Percentiles rank a stretch among this genome's conserved stretches.
phyloP scores from a whole-genome alignment of 2,797 vertebrate genomes.

The Bovichtus diacanthus region DNA sequence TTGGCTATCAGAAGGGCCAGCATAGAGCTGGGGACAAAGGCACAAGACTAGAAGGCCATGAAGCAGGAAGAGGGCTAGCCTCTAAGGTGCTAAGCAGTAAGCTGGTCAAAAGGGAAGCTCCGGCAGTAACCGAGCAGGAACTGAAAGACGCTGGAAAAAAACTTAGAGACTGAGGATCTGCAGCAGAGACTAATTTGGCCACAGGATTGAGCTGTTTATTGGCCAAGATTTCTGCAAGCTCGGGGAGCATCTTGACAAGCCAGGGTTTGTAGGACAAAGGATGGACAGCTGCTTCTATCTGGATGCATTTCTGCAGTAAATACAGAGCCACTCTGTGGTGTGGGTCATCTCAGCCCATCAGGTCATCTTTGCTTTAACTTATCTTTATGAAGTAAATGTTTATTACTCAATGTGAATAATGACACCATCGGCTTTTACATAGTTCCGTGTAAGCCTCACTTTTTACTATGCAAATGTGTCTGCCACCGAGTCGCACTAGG shows the following conservation, averaged over 20 bases:
- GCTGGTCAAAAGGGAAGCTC: neutral
- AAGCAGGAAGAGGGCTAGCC: neutral
- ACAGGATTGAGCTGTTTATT: conserved; percentile 32
- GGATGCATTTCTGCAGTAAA: conserved; percentile 31
- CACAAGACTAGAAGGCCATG: neutral
- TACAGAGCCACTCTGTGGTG: conserved; percentile 6
- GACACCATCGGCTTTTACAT: too few relatives aligned
- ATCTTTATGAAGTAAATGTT: too few relatives aligned
- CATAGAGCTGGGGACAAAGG: neutral
- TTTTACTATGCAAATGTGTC: too few relatives aligned
- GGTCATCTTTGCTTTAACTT: neutral
- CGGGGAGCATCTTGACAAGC: conserved; percentile 27
- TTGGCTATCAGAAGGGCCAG: neutral
- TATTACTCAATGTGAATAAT: too few relatives aligned
- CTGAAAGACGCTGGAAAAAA: neutral
- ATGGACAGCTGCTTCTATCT: conserved; percentile 22
- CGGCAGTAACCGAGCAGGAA: neutral
- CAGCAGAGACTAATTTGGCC: conserved; percentile 19
- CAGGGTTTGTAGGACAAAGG: conserved; percentile 40
- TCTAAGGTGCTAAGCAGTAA: neutral
- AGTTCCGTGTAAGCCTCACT: too few relatives aligned
- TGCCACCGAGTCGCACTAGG: too few relatives aligned
- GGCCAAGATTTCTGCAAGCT: conserved; percentile 26
- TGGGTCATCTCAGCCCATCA: conserved; percentile 29
- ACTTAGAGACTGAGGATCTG: neutral